These are phyloP conservation scores for Somateria mollissima DNA, from an alignment of 2,797 vertebrate species.

Conservation along the genomic window DNA sequence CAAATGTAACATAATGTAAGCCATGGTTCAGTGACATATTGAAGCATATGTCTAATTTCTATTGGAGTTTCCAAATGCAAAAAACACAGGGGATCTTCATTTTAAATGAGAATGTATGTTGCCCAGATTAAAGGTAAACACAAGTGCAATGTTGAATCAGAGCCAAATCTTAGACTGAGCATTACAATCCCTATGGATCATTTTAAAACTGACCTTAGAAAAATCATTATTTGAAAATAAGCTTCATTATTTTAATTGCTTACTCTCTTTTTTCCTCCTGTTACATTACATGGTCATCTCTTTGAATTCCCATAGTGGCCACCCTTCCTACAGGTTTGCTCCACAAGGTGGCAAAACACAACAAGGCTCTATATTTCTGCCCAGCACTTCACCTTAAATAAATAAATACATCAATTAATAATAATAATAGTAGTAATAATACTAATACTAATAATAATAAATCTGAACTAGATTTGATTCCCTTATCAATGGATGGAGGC, in stretches of 20 bases:
- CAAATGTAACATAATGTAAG: neutral
- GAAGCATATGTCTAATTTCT: neutral
- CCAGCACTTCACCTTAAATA: slow-evolving; percentile 59
- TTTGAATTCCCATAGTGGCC: fast-evolving
- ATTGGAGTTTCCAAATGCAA: neutral
- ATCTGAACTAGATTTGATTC: slow-evolving; percentile 57
- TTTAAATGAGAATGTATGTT: neutral
- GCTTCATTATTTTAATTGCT: neutral
- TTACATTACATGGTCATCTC: too few species aligned
- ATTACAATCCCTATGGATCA: neutral
- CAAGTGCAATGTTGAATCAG: neutral
- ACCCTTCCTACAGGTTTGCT: neutral
- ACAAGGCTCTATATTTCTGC: neutral
- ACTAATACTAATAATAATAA: slow-evolving; percentile 13
- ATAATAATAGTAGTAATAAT: neutral
- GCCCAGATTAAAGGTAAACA: neutral
- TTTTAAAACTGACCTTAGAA: neutral
- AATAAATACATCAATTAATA: neutral
- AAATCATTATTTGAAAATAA: neutral
- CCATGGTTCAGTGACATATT: neutral
- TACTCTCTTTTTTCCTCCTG: neutral
- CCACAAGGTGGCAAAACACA: slow-evolving; percentile 29
- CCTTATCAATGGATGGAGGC: slow-evolving; percentile 59
- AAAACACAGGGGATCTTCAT: neutral
- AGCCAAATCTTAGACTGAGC: neutral